A percentile compares a stretch with the other conserved stretches of the same genome.
phyloP scores from a whole-genome alignment of 2,113 vertebrate genomes.

The Coreoperca whiteheadi region DNA sequence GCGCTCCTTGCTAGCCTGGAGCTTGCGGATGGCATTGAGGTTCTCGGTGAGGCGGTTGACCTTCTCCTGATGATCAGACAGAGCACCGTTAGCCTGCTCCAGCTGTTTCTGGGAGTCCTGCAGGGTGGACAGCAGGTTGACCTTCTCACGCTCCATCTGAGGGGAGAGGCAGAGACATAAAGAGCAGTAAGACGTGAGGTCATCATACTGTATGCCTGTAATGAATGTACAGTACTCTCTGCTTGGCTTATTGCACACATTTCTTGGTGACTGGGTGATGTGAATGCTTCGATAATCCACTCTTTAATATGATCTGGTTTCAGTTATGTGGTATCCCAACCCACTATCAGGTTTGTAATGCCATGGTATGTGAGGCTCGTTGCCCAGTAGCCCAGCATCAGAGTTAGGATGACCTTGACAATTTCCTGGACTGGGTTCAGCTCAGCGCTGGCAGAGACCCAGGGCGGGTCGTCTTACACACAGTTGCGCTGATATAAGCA shows the following conservation, averaged over 20 bases:
- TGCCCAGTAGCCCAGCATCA: conserved; percentile 24
- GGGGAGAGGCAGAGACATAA: conserved; percentile 25
- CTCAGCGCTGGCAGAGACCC: conserved; percentile 32
- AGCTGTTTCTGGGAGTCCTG: conserved; percentile 98
- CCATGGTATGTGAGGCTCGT: conserved; percentile 25
- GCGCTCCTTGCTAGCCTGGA: conserved; percentile 95
- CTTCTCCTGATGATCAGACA: conserved; percentile 94
- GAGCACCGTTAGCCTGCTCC: conserved; percentile 91
- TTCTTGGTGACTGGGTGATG: conserved; percentile 5
- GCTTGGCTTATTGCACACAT: not conserved
- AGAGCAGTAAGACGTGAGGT: not conserved
- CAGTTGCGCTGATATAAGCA: conserved; percentile 43
- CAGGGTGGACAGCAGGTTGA: conserved; percentile 90
- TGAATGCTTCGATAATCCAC: no score
- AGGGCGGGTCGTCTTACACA: conserved; percentile 51
- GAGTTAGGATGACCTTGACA: conserved; percentile 57
- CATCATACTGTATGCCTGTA: not conserved
- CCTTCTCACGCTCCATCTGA: conserved; percentile 97
- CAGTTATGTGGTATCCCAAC: conserved; percentile 34
- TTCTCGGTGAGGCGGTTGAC: conserved; percentile 94
- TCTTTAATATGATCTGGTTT: no score
- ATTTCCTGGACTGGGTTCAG: conserved; percentile 45
- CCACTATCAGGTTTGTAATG: conserved; percentile 11
- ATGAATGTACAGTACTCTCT: not conserved
- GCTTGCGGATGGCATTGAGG: conserved; percentile 90